phyloP scores from a whole-genome alignment of 2,113 vertebrate species.

The Cathartes aura region DNA sequence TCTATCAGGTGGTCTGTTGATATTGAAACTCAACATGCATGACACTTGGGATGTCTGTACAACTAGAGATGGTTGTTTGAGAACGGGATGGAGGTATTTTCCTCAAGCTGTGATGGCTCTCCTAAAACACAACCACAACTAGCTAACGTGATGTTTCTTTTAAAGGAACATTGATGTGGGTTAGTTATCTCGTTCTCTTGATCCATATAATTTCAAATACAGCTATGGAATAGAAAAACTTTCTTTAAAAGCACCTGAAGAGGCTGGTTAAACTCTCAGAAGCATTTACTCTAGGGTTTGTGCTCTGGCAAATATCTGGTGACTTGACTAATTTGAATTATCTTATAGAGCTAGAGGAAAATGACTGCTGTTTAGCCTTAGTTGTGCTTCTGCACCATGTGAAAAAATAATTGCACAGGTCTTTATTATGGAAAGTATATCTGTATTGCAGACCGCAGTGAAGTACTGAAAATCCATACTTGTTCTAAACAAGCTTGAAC shows the following conservation, averaged over 20 bases:
- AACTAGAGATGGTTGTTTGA: not conserved
- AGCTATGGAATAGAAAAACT: not conserved
- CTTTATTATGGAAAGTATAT: not conserved
- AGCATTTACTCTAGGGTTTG: not conserved
- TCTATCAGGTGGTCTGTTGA: not conserved
- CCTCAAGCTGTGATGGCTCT: not conserved
- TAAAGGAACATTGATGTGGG: not conserved
- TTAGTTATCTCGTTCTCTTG: not conserved
- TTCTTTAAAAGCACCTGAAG: not conserved
- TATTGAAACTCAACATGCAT: not conserved
- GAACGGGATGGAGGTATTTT: not conserved
- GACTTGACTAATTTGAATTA: not conserved
- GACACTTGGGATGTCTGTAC: not conserved
- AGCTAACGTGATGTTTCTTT: not conserved
- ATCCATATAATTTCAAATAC: not conserved
- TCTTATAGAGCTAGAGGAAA: not conserved
- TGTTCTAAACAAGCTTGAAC: not conserved
- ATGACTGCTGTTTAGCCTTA: not conserved
- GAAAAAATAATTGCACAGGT: not conserved
- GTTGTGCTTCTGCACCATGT: not conserved
- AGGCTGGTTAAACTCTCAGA: not conserved
- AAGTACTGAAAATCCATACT: not conserved
- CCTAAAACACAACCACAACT: not conserved
- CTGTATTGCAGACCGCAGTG: not conserved
- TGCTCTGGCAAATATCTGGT: not conserved